phyloP scores from a whole-genome alignment of 2,888 invertebrate genomes.

The Synergus laeviventris region DNA sequence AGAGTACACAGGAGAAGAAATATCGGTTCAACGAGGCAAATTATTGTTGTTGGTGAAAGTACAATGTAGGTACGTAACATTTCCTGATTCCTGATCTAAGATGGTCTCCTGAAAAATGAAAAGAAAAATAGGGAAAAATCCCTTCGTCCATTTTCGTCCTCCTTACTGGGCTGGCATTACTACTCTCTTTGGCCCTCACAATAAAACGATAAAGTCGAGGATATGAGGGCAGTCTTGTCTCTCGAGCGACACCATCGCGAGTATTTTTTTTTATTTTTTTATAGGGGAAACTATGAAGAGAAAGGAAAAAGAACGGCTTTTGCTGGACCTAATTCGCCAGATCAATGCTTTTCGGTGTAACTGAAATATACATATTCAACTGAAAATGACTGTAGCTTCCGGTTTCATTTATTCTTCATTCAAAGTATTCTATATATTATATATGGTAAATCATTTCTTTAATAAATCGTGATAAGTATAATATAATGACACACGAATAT shows the following conservation, averaged over 20 bases:
- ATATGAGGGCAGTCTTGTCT: neutral
- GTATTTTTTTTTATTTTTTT: neutral
- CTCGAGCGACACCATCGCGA: neutral
- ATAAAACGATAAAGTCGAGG: neutral
- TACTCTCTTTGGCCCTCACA: neutral
- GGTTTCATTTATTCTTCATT: too few relatives aligned
- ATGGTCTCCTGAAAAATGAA: neutral
- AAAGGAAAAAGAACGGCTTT: neutral
- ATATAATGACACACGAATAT: too few relatives aligned
- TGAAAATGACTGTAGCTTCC: too few relatives aligned
- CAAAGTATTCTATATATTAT: too few relatives aligned
- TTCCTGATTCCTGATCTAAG: conserved; percentile 50
- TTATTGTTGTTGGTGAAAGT: conserved; percentile 55
- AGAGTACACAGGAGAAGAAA: conserved; percentile 50
- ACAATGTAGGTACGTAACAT: conserved; percentile 55
- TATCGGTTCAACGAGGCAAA: conserved; percentile 61
- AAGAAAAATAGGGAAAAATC: neutral
- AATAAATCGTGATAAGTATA: too few relatives aligned
- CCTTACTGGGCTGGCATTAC: too few relatives aligned
- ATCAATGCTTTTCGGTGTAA: too few relatives aligned
- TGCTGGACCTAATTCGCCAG: neutral
- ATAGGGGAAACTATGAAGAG: neutral
- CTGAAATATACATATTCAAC: too few relatives aligned
- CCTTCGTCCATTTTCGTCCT: neutral
- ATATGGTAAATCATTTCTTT: too few relatives aligned